phyloP scores from a whole-genome alignment of 2,797 vertebrate genomes.

The Crenichthys baileyi region DNA sequence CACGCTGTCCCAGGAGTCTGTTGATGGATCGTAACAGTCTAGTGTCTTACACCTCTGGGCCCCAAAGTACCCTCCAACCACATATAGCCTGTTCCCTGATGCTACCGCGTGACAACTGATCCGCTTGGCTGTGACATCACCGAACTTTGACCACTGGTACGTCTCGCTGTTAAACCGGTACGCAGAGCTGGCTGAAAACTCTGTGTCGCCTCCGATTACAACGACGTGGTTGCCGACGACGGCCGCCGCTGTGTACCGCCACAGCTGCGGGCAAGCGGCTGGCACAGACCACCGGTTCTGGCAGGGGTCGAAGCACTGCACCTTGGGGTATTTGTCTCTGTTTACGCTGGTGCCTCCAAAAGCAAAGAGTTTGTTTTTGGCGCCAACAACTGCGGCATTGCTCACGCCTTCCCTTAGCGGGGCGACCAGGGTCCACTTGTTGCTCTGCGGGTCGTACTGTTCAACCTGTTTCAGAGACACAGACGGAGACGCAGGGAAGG shows the following conservation, averaged over 20 bases:
- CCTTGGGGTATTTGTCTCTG: constrained; percentile 86
- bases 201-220: constrained; percentile 87
- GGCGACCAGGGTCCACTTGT: constrained; percentile 89
- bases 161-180: constrained; percentile 91
- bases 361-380: constrained; percentile 88
- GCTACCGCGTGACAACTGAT: constrained; percentile 89
- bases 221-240: constrained; percentile 86
- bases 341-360: constrained; percentile 88
- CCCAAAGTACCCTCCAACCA: constrained; percentile 88
- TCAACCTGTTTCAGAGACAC: constrained; percentile 90
- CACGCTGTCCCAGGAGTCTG: constrained; percentile 88
- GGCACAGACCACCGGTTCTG: constrained; percentile 87
- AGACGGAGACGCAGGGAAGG: constrained; percentile 88
- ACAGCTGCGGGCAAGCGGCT: constrained; percentile 86
- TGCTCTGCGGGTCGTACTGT: constrained; percentile 87
- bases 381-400: constrained; percentile 87
- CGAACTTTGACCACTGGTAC: constrained; percentile 88
- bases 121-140: constrained; percentile 84
- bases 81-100: constrained; percentile 86
- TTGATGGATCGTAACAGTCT: constrained; percentile 87
- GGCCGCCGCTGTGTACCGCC: constrained; percentile 88
- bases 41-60: constrained; percentile 87
- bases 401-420: constrained; percentile 88
- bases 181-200: constrained; percentile 87
- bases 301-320: constrained; percentile 87